Percentiles rank a stretch among this genome's conserved stretches.
These are phyloP conservation scores for Heliopora coerulea DNA, from an alignment of 92 coral and sea anemone genomes.

Conservation along the genomic window DNA sequence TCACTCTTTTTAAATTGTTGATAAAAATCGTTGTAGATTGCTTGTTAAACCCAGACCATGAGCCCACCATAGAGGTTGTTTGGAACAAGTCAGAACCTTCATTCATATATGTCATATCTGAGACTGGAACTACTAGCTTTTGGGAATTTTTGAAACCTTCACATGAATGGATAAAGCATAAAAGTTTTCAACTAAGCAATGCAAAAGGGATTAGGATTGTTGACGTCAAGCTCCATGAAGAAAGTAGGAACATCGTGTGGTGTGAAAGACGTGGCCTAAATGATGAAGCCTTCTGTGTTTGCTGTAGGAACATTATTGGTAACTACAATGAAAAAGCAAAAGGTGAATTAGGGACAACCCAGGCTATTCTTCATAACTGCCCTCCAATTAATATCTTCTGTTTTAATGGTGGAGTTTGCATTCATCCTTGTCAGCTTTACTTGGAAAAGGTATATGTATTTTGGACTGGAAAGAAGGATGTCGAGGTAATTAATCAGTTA, in stretches of 20 bases:
- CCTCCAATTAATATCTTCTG: conserved; percentile 64
- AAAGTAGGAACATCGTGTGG: conserved; percentile 75
- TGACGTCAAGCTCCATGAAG: conserved; percentile 58
- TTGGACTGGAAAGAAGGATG: conserved; percentile 70
- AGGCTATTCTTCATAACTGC: conserved; percentile 85
- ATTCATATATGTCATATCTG: conserved; percentile 58
- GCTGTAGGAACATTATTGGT: conserved; percentile 59
- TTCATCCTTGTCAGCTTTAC: conserved; percentile 72
- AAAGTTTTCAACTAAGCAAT: conserved; percentile 80
- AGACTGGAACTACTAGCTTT: conserved; percentile 69
- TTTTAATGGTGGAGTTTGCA: conserved; percentile 63
- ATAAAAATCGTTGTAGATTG: conserved; percentile 25
- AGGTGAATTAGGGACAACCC: conserved; percentile 64
- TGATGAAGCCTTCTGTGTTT: conserved; percentile 74
- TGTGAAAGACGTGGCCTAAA: conserved; percentile 82
- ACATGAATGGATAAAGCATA: conserved; percentile 69
- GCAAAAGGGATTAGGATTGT: conserved; percentile 77
- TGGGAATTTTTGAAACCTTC: conserved; percentile 60
- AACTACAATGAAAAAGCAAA: conserved; percentile 50
- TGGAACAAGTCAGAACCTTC: conserved; percentile 58
- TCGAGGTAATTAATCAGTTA: too few species aligned
- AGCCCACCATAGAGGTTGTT: conserved; percentile 58
- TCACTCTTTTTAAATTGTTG: too few species aligned
- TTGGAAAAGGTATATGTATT: conserved; percentile 59
- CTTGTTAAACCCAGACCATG: background rate